Conservation (phyloP, 2,888 invertebrate genomes). For the Zhuqinia jingwanae region DNA sequence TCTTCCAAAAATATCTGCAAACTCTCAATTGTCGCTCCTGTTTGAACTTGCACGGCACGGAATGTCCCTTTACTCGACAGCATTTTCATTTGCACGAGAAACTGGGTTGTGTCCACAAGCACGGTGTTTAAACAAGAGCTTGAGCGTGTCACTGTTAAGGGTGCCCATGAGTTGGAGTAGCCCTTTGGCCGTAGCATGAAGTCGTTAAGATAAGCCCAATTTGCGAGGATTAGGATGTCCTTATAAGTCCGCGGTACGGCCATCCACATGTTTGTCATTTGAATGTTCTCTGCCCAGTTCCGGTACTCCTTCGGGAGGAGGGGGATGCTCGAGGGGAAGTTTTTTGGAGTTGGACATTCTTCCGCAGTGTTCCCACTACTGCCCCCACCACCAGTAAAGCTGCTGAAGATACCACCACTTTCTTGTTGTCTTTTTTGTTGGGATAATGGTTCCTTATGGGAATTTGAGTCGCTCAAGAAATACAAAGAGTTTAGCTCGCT, state of each 20-base stretch:
- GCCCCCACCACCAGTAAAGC: neutral
- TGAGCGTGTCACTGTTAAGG: slow-evolving; percentile 52
- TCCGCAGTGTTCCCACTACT: neutral
- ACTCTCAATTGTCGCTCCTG: slow-evolving; percentile 67
- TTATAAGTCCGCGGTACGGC: slow-evolving; percentile 41
- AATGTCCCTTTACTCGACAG: slow-evolving; percentile 20
- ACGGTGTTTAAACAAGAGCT: slow-evolving; percentile 54
- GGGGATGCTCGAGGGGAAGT: slow-evolving; percentile 56
- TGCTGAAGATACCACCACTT: neutral
- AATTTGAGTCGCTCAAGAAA: slow-evolving; percentile 2
- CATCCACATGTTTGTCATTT: slow-evolving; percentile 46
- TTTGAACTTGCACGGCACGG: slow-evolving; percentile 62
- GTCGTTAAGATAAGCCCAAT: slow-evolving; percentile 69
- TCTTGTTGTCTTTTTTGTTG: slow-evolving; percentile 26
- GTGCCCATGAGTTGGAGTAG: slow-evolving; percentile 64
- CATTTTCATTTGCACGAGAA: slow-evolving; percentile 66
- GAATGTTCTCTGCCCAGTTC: slow-evolving; percentile 60
- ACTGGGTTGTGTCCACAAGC: slow-evolving; percentile 66
- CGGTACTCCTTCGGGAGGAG: slow-evolving; percentile 23
- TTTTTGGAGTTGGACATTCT: slow-evolving; percentile 42
- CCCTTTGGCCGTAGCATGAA: slow-evolving; percentile 63
- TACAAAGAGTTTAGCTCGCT: slow-evolving; percentile 29
- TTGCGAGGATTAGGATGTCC: slow-evolving; percentile 64
- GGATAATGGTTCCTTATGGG: neutral
- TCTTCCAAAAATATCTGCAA: slow-evolving; percentile 65